Percentiles rank a stretch among this genome's conserved stretches.
Evolutionary conservation across 2,888 invertebrate genomes (phyloP).

Genomic region (Chorisops tibialis): DNA sequence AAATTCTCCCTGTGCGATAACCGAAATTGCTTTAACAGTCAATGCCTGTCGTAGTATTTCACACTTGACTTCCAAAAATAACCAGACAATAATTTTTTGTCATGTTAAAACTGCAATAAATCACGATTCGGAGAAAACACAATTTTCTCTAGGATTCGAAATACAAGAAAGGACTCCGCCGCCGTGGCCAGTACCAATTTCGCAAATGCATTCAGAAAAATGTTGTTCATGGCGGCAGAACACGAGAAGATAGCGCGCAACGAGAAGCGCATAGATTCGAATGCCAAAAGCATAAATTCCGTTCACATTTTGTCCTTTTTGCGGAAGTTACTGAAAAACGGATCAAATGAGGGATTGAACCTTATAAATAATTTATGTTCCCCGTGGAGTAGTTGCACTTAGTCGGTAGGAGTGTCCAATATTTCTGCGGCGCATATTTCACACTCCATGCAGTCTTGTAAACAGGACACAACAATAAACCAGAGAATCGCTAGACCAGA

Average conservation of each 20-base stretch:
- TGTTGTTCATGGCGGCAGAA: conserved; percentile 2
- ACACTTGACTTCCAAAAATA: background rate
- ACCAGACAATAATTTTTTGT: conserved; percentile 20
- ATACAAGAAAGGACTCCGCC: background rate
- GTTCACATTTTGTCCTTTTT: background rate
- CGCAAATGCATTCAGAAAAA: conserved; percentile 22
- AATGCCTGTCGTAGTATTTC: no score
- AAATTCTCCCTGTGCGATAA: no score
- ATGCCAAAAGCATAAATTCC: conserved; percentile 15
- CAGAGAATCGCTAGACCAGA: no score
- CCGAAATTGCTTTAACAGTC: no score
- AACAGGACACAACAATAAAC: background rate
- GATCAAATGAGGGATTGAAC: conserved; percentile 21
- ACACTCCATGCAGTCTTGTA: conserved; percentile 16
- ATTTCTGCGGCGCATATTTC: conserved; percentile 17
- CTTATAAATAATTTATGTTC: conserved; percentile 23
- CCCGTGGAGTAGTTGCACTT: conserved; percentile 14
- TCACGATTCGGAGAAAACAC: conserved; percentile 14
- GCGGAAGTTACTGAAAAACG: conserved; percentile 1
- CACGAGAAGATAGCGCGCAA: background rate
- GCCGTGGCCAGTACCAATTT: conserved; percentile 15
- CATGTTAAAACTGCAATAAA: conserved; percentile 18
- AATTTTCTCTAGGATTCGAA: background rate
- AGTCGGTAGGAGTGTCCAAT: conserved; percentile 12
- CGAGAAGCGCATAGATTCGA: conserved; percentile 1